Evolutionary conservation across 2,888 invertebrate species (phyloP), one percentile per base, ranked within the genome.

Genomic region (Teleogryllus oceanicus): DNA sequence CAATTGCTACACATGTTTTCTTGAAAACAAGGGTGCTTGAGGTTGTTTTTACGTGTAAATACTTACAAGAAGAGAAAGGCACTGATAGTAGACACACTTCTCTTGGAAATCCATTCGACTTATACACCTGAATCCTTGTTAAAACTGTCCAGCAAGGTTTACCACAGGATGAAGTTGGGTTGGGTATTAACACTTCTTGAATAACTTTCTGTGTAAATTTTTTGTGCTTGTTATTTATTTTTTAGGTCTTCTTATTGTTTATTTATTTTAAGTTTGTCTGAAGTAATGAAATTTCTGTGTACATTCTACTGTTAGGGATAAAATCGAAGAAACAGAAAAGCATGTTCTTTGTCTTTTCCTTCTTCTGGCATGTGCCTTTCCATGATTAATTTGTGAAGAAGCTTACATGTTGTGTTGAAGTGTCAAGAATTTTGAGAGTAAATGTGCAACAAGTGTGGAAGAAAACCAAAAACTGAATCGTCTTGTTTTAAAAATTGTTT

Each of bases 51-150:
- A 76, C 62, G 20, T 79, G 79, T 79, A 79, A 37, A 79, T 79
- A 79, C 74, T 79, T 79, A 76, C 74, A 74, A 76, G 76, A 74
- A 76, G 76, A 79, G 79, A 79, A 79, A 77, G 79, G 79, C 79
- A 79, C 79, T 79, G 76, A 79, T 50, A 76, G 49, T 79, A 79
- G 79, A 77, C 21, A 79, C 78, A 77, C 74, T 77, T 20, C 12
- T 37, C 51, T 21, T 77, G 74, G 76, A 50, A 75, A 50, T 78
- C 76, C 76, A 49, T 77, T 77, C 50, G 11, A 21, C 49, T 49
- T 12, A 49, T 49, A 75, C 20, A n/a, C 20, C 21, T 20, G 75
- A 21, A 16, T 77, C 50, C 24, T 11, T 49, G 20, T 49, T 77
- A 16, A 37, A 50, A 49, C 49, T 11, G 13, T 50, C 49, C 49